These are phyloP conservation scores for Apodemus agrarius DNA, from an alignment of 2,797 vertebrate species.

Conservation along the genomic window DNA sequence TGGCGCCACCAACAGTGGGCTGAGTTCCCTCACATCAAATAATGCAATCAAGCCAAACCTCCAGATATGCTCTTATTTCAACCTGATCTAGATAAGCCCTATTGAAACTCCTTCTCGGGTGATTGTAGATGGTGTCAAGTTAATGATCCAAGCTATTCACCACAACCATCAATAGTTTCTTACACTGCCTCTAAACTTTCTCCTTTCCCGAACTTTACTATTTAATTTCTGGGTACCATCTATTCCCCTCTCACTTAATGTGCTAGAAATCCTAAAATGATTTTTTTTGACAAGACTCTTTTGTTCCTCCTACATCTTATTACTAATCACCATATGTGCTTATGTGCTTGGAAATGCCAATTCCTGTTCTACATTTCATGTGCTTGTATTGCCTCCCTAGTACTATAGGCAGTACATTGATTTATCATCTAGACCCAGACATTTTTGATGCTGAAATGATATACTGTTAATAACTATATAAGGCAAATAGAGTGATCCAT, in stretches of 20 bases:
- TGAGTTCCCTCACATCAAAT: neutral
- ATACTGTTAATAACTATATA: neutral
- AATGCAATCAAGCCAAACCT: neutral
- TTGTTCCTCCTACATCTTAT: neutral
- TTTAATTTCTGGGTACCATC: neutral
- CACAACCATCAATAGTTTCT: neutral
- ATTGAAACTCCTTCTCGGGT: neutral
- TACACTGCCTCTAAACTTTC: neutral
- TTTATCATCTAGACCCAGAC: neutral
- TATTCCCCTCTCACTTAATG: neutral
- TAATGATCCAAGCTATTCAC: neutral
- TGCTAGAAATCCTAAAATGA: neutral
- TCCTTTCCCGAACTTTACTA: neutral
- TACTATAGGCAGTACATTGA: neutral
- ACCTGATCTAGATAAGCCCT: neutral
- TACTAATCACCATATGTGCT: neutral
- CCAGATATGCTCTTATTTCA: neutral
- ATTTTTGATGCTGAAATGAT: conserved; percentile 9
- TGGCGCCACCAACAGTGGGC: neutral
- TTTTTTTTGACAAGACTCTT: neutral
- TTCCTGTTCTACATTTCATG: neutral
- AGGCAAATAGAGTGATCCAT: neutral
- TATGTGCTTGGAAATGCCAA: neutral
- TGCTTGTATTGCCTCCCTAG: neutral
- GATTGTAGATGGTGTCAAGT: neutral